Percentiles rank a stretch among this genome's conserved stretches.
Conservation (phyloP, 1,140 invertebrate genomes). For the Antheraea pernyi region DNA sequence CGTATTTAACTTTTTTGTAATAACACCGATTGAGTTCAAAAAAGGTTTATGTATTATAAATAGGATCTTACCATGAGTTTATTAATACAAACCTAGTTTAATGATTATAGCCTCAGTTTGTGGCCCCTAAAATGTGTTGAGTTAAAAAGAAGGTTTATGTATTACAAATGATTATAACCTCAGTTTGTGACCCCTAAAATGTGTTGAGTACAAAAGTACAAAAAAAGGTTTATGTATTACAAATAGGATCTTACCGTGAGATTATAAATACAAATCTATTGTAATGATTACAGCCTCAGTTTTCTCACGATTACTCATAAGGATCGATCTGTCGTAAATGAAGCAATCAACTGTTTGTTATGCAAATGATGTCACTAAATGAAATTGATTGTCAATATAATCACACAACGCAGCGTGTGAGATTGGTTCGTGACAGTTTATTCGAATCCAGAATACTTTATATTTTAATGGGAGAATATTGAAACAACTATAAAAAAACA, state of each 20-base stretch:
- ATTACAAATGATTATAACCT: too few species aligned
- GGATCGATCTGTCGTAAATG: not conserved
- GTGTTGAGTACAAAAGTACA: too few species aligned
- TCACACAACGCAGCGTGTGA: conserved; percentile 15
- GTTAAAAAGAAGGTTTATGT: too few species aligned
- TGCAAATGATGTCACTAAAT: conserved; percentile 18
- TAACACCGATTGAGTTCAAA: too few species aligned
- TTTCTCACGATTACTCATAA: not conserved
- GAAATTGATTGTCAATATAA: conserved; percentile 15
- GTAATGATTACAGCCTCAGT: not conserved
- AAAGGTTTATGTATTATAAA: too few species aligned
- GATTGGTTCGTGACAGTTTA: not conserved
- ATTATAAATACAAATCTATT: not conserved
- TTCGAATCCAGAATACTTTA: conserved; percentile 4
- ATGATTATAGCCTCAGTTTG: too few species aligned
- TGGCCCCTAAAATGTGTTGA: too few species aligned
- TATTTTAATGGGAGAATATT: not conserved
- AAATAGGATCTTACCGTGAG: not conserved
- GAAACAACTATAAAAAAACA: not conserved
- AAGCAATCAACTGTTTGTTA: conserved; percentile 8
- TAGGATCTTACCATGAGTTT: too few species aligned
- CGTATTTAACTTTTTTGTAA: too few species aligned
- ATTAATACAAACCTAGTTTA: too few species aligned
- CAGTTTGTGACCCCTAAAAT: too few species aligned
- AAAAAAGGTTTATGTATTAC: too few species aligned